Evolutionary conservation across 2,888 invertebrate genomes (phyloP).

Genomic region (Leistus spinibarbis): DNA sequence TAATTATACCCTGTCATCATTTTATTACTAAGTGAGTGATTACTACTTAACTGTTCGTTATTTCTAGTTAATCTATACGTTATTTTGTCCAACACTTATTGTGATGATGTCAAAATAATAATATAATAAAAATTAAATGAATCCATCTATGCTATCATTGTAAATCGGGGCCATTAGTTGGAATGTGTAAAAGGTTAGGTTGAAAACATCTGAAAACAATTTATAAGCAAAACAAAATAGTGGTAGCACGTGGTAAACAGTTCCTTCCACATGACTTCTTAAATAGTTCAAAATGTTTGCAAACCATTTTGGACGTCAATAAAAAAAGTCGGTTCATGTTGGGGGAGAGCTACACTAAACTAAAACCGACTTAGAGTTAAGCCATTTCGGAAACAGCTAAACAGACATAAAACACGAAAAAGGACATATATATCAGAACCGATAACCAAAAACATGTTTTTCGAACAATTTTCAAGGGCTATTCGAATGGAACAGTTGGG

Average conservation of each 20-base stretch:
- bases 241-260: background rate
- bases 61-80: constrained; percentile 28
- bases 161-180: too few species aligned
- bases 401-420: constrained; percentile 13
- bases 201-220: background rate
- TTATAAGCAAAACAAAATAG: background rate
- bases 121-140: too few species aligned
- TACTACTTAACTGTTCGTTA: constrained; percentile 33
- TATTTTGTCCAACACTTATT: constrained; percentile 6
- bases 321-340: background rate
- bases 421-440: constrained; percentile 17
- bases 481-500: background rate
- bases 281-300: background rate
- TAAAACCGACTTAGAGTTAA: constrained; percentile 11
- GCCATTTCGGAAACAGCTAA: constrained; percentile 19
- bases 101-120: too few species aligned
- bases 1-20: constrained; percentile 33
- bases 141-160: too few species aligned
- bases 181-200: too few species aligned
- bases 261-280: background rate
- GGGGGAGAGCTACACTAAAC: background rate
- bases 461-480: constrained; percentile 7
- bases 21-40: constrained; percentile 35
- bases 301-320: background rate
- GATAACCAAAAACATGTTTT: constrained; percentile 25